These are phyloP conservation scores for Trissolcus brochymenae DNA, from an alignment of 2,888 invertebrate species.

Conservation along the genomic window DNA sequence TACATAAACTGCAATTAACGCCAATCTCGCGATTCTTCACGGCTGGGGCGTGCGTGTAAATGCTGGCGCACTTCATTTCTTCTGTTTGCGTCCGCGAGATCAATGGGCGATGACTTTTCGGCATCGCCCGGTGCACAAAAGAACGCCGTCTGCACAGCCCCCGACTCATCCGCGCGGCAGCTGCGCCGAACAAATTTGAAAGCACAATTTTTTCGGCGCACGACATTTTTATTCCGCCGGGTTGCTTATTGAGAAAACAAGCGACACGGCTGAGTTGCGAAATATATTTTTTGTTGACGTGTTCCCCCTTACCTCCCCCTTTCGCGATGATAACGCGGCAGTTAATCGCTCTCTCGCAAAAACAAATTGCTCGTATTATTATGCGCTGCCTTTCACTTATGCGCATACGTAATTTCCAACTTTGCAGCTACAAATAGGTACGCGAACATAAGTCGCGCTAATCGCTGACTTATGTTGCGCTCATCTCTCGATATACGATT, in stretches of 20 bases:
- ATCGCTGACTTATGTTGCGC: conserved; percentile 42
- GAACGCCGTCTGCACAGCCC: not conserved
- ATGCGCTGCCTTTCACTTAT: conserved; percentile 28
- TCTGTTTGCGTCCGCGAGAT: conserved; percentile 35
- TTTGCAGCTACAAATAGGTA: conserved; percentile 26
- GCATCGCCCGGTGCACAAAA: not conserved
- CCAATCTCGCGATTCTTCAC: conserved; percentile 61
- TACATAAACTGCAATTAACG: conserved; percentile 63
- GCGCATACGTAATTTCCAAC: conserved; percentile 24
- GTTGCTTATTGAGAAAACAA: conserved; percentile 9
- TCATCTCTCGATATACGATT: conserved; percentile 42
- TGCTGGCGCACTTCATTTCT: conserved; percentile 35
- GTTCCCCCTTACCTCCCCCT: conserved; percentile 18
- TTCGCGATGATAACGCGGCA: conserved; percentile 65
- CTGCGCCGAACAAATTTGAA: conserved; percentile 60
- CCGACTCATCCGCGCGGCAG: conserved; percentile 55
- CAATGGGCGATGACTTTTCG: conserved; percentile 20
- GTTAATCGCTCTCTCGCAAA: conserved; percentile 27
- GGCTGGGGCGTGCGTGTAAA: conserved; percentile 38
- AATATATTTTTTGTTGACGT: conserved; percentile 48
- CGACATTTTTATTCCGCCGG: conserved; percentile 64
- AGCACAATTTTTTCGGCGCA: conserved; percentile 61
- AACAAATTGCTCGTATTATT: conserved; percentile 12
- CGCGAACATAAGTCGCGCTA: conserved; percentile 22
- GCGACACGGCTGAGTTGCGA: conserved; percentile 40